These are phyloP conservation scores for Xylocopa sonorina DNA, from an alignment of 1,140 invertebrate genomes.

Conservation along the genomic window DNA sequence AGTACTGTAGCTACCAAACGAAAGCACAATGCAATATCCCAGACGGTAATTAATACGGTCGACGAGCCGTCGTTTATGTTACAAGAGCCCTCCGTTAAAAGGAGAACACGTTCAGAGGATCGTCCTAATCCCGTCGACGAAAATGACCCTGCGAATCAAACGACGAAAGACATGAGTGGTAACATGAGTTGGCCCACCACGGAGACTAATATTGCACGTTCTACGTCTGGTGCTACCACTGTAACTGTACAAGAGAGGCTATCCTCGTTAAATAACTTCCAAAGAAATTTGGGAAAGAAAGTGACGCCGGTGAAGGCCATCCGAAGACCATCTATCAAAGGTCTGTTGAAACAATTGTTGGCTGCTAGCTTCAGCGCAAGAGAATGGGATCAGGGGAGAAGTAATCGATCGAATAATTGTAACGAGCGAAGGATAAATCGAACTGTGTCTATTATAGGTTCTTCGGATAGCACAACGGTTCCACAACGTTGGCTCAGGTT, in stretches of 20 bases:
- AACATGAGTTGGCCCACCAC: conserved; percentile 70
- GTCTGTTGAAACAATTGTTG: conserved; percentile 70
- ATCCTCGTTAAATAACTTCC: conserved; percentile 73
- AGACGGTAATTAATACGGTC: conserved; percentile 31
- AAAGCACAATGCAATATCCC: conserved; percentile 69
- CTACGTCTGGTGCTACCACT: conserved; percentile 25
- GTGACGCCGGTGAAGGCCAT: conserved; percentile 76
- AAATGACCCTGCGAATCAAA: conserved; percentile 77
- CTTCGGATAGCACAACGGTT: conserved; percentile 53
- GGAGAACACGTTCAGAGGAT: conserved; percentile 77
- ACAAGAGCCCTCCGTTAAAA: conserved; percentile 69
- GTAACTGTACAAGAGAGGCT: conserved; percentile 66
- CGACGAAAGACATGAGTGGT: conserved; percentile 58
- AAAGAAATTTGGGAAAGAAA: conserved; percentile 79
- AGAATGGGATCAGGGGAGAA: conserved; percentile 73
- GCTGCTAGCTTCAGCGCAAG: conserved; percentile 72
- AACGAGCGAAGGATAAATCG: conserved; percentile 58
- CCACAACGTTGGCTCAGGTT: conserved; percentile 78
- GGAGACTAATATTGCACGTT: conserved; percentile 42
- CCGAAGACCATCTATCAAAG: conserved; percentile 75
- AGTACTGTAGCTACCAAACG: conserved; percentile 57
- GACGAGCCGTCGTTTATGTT: conserved; percentile 40
- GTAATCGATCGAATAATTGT: conserved; percentile 56
- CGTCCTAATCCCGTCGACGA: conserved; percentile 71
- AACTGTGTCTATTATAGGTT: conserved; percentile 45